phyloP scores from a whole-genome alignment of 2,888 invertebrate genomes.

The Leptopilina syphax region DNA sequence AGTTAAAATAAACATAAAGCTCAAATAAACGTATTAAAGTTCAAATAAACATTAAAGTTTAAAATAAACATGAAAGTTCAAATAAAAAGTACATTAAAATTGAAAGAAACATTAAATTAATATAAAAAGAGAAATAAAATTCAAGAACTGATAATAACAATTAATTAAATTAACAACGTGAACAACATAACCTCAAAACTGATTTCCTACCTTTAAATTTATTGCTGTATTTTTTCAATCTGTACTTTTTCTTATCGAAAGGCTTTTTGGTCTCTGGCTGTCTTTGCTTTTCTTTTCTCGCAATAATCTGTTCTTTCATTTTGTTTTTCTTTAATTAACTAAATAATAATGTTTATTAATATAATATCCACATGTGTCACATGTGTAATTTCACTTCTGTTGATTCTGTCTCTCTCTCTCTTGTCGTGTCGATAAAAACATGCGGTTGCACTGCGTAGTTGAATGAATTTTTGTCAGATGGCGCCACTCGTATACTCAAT shows the following conservation, averaged over 20 bases:
- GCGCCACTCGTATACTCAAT: neutral
- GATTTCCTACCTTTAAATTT: slow-evolving; percentile 80
- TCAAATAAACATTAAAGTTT: too few relatives aligned
- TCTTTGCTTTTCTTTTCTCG: slow-evolving; percentile 14
- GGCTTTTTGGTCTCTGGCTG: slow-evolving; percentile 74
- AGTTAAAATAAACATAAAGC: slow-evolving; percentile 32
- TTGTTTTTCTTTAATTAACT: neutral
- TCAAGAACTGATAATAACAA: slow-evolving; percentile 5
- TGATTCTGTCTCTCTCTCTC: too few relatives aligned
- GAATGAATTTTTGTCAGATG: neutral
- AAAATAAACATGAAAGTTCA: too few relatives aligned
- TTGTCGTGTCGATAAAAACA: neutral
- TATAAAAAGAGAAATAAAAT: too few relatives aligned
- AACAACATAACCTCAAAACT: slow-evolving; percentile 41
- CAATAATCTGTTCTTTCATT: slow-evolving; percentile 12
- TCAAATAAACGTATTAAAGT: too few relatives aligned
- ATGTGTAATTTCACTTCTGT: too few relatives aligned
- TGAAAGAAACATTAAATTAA: too few relatives aligned
- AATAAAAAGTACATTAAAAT: too few relatives aligned
- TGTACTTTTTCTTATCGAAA: slow-evolving; percentile 84
- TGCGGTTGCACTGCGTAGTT: neutral
- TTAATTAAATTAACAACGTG: neutral
- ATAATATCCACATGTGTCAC: too few relatives aligned
- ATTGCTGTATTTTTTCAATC: slow-evolving; percentile 84
- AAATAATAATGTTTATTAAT: neutral